phyloP scores from a whole-genome alignment of 2,113 vertebrate genomes.

The Callorhinus ursinus region DNA sequence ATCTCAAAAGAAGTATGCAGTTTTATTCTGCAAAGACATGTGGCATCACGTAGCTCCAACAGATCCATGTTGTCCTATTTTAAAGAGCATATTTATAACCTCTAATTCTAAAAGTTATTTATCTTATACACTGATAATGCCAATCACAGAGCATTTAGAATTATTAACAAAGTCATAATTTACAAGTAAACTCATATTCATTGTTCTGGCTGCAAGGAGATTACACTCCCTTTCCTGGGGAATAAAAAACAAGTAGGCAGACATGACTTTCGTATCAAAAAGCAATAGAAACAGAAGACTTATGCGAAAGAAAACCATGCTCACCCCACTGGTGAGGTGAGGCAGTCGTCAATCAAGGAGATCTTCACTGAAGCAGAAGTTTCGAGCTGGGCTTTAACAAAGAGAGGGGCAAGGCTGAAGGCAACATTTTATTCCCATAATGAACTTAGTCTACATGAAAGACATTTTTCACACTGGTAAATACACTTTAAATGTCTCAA shows the following conservation, averaged over 20 bases:
- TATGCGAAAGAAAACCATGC: not conserved
- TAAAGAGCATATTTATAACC: not conserved
- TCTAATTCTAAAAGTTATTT: not conserved
- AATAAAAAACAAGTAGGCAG: not conserved
- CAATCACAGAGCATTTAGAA: not conserved
- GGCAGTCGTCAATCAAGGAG: not conserved
- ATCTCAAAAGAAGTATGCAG: not conserved
- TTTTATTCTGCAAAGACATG: not conserved
- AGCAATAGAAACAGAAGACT: not conserved
- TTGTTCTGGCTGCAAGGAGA: not conserved
- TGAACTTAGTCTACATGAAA: not conserved
- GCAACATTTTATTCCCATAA: constrained; percentile 40
- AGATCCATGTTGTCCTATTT: not conserved
- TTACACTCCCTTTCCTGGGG: not conserved
- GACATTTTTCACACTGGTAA: constrained; percentile 12
- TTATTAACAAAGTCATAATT: not conserved
- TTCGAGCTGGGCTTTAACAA: not conserved
- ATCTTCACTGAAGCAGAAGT: not conserved
- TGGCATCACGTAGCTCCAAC: not conserved
- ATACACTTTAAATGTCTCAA: constrained; percentile 29
- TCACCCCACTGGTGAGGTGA: not conserved
- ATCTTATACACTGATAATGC: not conserved
- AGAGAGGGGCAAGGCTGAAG: not conserved
- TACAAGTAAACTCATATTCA: not conserved
- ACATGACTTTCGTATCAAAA: not conserved